A percentile compares a stretch with the other conserved stretches of the same genome.
phyloP scores from a whole-genome alignment of 2,797 vertebrate genomes.

The Danio kyathit region DNA sequence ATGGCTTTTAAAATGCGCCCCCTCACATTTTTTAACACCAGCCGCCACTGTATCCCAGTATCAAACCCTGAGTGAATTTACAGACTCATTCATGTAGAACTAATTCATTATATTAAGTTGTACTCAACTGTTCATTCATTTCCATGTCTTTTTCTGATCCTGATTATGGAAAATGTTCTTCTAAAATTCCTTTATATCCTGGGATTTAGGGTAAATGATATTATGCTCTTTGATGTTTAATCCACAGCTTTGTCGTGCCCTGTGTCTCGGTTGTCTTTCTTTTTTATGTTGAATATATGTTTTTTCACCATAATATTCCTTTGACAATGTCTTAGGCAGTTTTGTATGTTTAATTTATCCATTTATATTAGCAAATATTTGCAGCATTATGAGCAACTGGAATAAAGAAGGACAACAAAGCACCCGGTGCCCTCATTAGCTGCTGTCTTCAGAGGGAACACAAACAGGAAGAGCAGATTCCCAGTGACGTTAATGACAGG shows the following conservation, averaged over 20 bases:
- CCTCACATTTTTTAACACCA: too few relatives aligned
- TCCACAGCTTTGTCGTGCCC: background rate
- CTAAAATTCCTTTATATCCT: background rate
- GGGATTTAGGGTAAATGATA: background rate
- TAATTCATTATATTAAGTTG: too few relatives aligned
- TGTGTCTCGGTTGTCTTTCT: background rate
- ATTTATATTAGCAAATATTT: background rate
- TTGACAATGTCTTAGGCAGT: background rate
- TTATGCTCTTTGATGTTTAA: background rate
- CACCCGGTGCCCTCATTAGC: constrained; percentile 45
- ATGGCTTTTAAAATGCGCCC: too few relatives aligned
- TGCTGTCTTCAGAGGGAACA: constrained; percentile 15
- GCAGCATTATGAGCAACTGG: background rate
- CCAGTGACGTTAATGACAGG: constrained; percentile 68
- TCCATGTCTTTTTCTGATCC: background rate
- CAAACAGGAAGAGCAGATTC: constrained; percentile 51
- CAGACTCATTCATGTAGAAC: too few relatives aligned
- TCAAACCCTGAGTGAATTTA: too few relatives aligned
- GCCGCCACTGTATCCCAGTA: too few relatives aligned
- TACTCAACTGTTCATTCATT: background rate
- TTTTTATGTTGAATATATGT: background rate
- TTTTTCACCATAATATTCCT: background rate
- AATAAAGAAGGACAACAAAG: constrained; percentile 11
- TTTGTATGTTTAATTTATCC: background rate
- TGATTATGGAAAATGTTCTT: background rate